phyloP scores from a whole-genome alignment of 1,140 invertebrate species.

The Papilio glaucus region DNA sequence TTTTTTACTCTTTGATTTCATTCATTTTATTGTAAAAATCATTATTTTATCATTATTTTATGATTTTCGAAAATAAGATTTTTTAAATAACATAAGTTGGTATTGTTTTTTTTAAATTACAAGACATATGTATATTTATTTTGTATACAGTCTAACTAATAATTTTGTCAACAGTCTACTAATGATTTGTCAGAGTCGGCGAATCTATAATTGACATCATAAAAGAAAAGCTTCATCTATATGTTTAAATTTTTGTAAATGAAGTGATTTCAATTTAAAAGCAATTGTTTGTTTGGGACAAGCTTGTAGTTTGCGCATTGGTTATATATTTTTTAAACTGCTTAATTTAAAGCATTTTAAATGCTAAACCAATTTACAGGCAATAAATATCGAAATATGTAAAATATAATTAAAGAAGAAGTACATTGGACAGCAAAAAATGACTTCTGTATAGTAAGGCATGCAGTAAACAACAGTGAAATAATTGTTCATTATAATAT shows the following conservation, averaged over 20 bases:
- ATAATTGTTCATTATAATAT: background rate
- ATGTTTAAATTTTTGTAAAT: constrained; percentile 7
- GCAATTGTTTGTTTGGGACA: constrained; percentile 29
- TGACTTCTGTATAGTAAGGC: constrained; percentile 8
- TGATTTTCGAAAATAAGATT: too few species aligned
- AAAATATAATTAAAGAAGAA: background rate
- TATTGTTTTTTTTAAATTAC: too few species aligned
- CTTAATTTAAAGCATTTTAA: background rate
- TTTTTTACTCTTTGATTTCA: too few species aligned
- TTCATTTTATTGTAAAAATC: too few species aligned
- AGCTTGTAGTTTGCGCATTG: constrained; percentile 16
- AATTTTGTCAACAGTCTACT: background rate
- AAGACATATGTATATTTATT: too few species aligned
- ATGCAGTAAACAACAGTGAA: constrained; percentile 17
- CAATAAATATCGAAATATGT: background rate
- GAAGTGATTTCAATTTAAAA: constrained; percentile 16
- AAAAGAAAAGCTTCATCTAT: background rate
- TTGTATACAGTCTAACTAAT: too few species aligned
- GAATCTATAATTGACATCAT: background rate
- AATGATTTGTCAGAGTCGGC: background rate
- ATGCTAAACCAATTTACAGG: background rate
- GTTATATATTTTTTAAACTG: too few species aligned
- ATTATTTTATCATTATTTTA: too few species aligned
- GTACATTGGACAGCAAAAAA: background rate
- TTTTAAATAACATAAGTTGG: too few species aligned